phyloP scores from a whole-genome alignment of 2,113 vertebrate genomes.

The Formicarius rufipectus region DNA sequence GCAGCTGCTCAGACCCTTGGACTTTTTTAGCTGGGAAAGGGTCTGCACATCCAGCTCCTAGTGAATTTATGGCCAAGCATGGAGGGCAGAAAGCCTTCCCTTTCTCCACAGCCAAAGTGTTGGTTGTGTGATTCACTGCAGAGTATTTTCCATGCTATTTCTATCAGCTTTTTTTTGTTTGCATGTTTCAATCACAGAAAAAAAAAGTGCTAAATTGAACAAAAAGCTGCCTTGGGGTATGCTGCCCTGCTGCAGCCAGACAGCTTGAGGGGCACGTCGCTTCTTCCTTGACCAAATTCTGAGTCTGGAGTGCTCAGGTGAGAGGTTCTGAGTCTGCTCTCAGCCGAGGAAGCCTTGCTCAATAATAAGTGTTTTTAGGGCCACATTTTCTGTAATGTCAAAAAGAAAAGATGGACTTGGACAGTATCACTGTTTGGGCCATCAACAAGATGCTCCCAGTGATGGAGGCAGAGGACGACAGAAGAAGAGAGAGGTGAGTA shows the following conservation, averaged over 20 bases:
- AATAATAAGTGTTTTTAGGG: neutral
- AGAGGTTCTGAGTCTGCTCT: neutral
- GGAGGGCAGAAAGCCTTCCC: neutral
- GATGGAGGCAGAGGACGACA: neutral
- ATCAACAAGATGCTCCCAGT: accelerated
- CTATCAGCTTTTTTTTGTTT: neutral
- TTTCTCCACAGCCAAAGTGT: neutral
- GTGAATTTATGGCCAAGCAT: neutral
- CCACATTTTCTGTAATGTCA: neutral
- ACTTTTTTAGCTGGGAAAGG: neutral
- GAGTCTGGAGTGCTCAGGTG: neutral
- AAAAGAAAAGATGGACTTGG: neutral
- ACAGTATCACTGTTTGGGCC: neutral
- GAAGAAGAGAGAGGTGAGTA: neutral
- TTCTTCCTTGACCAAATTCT: neutral
- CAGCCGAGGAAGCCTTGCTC: neutral
- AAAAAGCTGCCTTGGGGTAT: neutral
- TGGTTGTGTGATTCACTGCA: neutral
- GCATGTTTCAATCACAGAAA: neutral
- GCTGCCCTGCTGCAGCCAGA: neutral
- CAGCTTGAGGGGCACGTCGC: neutral
- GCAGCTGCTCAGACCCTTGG: neutral
- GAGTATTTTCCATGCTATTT: neutral
- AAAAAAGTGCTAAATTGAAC: neutral
- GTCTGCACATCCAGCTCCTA: neutral